phyloP scores from a whole-genome alignment of 2,797 vertebrate genomes.

The Sciurus vulgaris region DNA sequence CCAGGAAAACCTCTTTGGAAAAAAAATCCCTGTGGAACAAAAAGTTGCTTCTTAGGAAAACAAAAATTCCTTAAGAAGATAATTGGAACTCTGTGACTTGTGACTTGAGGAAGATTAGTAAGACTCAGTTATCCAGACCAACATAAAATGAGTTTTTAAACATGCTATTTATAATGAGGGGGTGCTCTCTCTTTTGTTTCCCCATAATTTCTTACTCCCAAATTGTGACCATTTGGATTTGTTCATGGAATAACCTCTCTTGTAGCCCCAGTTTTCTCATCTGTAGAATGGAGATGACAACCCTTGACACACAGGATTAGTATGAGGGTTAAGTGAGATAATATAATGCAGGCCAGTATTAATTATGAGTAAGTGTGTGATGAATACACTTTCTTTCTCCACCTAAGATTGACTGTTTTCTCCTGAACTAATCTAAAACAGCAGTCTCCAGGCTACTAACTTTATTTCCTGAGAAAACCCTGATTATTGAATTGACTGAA shows the following conservation, averaged over 20 bases:
- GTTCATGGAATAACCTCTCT: not conserved
- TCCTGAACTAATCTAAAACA: not conserved
- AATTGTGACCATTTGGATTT: not conserved
- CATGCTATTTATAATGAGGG: not conserved
- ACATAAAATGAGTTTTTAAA: not conserved
- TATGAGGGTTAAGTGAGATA: not conserved
- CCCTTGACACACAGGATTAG: not conserved
- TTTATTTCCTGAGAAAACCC: not conserved
- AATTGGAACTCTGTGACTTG: not conserved
- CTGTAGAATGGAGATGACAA: not conserved
- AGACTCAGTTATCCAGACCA: not conserved
- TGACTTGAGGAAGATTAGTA: not conserved
- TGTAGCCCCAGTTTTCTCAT: not conserved
- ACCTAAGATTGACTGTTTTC: not conserved
- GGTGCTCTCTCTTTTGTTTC: not conserved
- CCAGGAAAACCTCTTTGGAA: not conserved
- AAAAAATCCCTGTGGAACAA: not conserved
- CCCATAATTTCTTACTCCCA: not conserved
- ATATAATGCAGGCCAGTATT: not conserved
- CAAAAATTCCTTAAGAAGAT: not conserved
- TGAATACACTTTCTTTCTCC: not conserved
- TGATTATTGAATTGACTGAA: not conserved
- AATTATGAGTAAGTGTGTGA: not conserved
- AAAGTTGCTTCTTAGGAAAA: not conserved
- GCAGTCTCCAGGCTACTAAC: too few relatives aligned